Evolutionary conservation across 2,888 invertebrate species (phyloP).

Genomic region (Athalia cordata): DNA sequence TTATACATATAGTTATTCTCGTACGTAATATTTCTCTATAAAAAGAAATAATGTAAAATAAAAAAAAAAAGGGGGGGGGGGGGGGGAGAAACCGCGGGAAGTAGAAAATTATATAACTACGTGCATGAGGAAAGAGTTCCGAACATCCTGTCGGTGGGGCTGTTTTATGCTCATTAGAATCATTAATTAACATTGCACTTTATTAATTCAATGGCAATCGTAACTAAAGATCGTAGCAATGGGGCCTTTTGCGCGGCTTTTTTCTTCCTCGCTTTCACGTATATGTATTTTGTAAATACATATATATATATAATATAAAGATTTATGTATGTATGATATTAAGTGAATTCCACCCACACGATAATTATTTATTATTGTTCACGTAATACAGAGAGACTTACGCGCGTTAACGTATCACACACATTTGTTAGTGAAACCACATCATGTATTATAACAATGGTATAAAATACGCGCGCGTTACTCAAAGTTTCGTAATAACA

Average conservation of each 20-base stretch:
- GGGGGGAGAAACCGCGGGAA: too few relatives aligned
- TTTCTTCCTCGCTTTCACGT: not conserved
- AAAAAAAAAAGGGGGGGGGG: too few relatives aligned
- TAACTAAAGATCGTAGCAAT: conserved; percentile 23
- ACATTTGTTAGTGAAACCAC: too few relatives aligned
- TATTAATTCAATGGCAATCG: conserved; percentile 43
- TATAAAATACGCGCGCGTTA: not conserved
- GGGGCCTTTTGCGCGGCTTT: not conserved
- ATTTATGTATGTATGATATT: not conserved
- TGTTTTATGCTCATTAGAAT: conserved; percentile 26
- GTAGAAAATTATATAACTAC: too few relatives aligned
- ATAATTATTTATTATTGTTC: too few relatives aligned
- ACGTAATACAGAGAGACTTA: too few relatives aligned
- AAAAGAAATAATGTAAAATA: too few relatives aligned
- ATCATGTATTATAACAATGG: too few relatives aligned
- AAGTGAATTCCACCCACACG: too few relatives aligned
- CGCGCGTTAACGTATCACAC: not conserved
- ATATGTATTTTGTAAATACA: not conserved
- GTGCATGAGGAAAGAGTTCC: not conserved
- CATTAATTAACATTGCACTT: conserved; percentile 37
- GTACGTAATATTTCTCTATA: too few relatives aligned
- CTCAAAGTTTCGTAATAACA: conserved; percentile 3
- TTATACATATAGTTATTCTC: too few relatives aligned
- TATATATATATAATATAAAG: not conserved
- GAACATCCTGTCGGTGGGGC: conserved; percentile 18